Percentiles rank a stretch among this genome's conserved stretches.
Evolutionary conservation across 92 coral and sea anemone genomes (phyloP).

Genomic region (Porites rus): DNA sequence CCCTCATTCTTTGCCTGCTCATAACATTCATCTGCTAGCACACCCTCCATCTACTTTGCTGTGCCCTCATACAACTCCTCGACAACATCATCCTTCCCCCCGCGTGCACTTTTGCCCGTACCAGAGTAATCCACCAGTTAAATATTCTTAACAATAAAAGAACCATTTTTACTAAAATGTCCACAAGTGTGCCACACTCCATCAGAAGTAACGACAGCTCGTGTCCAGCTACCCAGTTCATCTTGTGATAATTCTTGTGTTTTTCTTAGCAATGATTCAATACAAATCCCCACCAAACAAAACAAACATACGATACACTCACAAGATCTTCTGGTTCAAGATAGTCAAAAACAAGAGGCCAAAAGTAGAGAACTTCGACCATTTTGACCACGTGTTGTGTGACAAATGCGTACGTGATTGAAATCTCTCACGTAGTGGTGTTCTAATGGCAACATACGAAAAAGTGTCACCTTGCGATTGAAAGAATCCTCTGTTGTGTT

Average conservation of each 20-base stretch:
- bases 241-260: background rate
- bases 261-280: slow-evolving; percentile 1
- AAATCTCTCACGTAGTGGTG: background rate
- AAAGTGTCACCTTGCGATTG: slow-evolving; percentile 19
- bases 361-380: slow-evolving; percentile 3
- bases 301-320: slow-evolving; percentile 25
- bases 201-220: slow-evolving; percentile 43
- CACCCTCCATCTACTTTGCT: slow-evolving; percentile 58
- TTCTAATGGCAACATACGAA: background rate
- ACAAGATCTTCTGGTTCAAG: slow-evolving; percentile 29
- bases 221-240: slow-evolving; percentile 34
- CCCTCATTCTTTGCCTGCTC: slow-evolving; percentile 39
- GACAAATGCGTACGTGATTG: background rate
- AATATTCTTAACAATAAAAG: slow-evolving; percentile 42
- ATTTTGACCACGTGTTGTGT: background rate
- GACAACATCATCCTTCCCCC: slow-evolving; percentile 47
- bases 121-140: slow-evolving; percentile 55
- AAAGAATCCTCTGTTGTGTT: slow-evolving; percentile 14
- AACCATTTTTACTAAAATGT: slow-evolving; percentile 37
- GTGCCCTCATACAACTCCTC: slow-evolving; percentile 64
- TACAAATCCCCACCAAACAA: slow-evolving; percentile 12
- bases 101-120: slow-evolving; percentile 61
- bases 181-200: slow-evolving; percentile 58
- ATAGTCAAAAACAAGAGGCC: slow-evolving; percentile 23
- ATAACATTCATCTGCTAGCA: slow-evolving; percentile 44